Percentiles rank a stretch among this genome's conserved stretches.
These are phyloP conservation scores for Aegithalos caudatus DNA, from an alignment of 2,113 vertebrate species.

Conservation along the genomic window DNA sequence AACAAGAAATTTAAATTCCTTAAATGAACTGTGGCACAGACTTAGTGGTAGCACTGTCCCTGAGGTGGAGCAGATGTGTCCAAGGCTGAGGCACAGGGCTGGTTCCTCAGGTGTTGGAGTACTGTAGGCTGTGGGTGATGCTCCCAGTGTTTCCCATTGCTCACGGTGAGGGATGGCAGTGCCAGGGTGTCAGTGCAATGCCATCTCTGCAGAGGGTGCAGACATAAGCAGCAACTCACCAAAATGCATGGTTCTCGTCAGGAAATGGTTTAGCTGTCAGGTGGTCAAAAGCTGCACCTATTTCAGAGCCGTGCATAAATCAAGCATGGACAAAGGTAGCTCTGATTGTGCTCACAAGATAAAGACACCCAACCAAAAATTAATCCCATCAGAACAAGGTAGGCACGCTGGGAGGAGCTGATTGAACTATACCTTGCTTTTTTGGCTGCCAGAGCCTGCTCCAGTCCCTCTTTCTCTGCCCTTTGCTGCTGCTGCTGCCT, in stretches of 20 bases:
- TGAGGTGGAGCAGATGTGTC: background rate
- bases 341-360: background rate
- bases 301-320: background rate
- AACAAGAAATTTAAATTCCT: background rate
- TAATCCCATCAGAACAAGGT: background rate
- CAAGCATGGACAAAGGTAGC: background rate
- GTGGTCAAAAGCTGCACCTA: background rate
- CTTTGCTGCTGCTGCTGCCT: background rate
- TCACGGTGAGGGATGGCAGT: accelerated
- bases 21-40: background rate
- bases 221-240: background rate
- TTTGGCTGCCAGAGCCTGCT: background rate
- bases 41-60: background rate
- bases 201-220: background rate
- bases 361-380: background rate
- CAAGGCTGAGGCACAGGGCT: background rate
- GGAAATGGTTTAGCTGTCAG: background rate
- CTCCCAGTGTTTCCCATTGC: too few species aligned
- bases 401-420: background rate
- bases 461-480: background rate
- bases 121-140: accelerated
- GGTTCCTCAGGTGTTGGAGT: background rate
- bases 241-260: background rate
- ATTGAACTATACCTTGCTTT: background rate
- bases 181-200: accelerated